Evolutionary conservation across 1,140 invertebrate genomes (phyloP), one percentile per base, ranked within the genome.

Genomic region (Tetramorium parvispinum): DNA sequence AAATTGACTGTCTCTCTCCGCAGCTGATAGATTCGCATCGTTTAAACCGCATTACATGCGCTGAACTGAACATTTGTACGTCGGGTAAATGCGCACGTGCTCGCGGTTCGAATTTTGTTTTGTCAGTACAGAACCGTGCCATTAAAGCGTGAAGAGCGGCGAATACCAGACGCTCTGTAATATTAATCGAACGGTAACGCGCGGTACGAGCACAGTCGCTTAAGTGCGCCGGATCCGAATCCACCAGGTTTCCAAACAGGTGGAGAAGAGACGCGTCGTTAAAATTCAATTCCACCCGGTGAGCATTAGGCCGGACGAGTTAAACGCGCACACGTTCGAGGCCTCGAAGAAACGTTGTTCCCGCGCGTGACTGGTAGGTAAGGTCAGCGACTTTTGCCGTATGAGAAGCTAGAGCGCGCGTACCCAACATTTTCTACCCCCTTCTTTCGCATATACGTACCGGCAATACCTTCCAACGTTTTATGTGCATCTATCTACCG

Each of bases 381-480:
- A 73, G 79, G 79, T 83, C 79, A 75, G 79, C 68, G 79, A 83
- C 79, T 83, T 59, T 46, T 75, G 79, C 79, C 49, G 77, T 81
- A 81, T 55, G 63, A 81, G 78, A 81, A 43, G 63, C 65, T 55
- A 70, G 78, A 70, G 63, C 51, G 51, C 51, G 51, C 66, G 66
- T 57, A 73, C 24, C 68, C 51, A 21, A 40, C 66, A 83, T 83
- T 75, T 83, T 83, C 79, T 49, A 73, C 51, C 53, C 79, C 55
- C 55, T 61, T 75, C 53, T 73, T 73, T 59, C 40, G 18, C 68
- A 55, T 27, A 27, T 51, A 43, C n/a, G 32, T 40, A 51, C 13
- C 61, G 46, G 40, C 63, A 16, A 82, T 57, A 46, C 37, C 13
- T 59, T 11, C 13, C 68, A 24, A 59, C 68, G 24, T 49, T 83